phyloP scores from a whole-genome alignment of 2,113 vertebrate genomes.

The Papio anubis region DNA sequence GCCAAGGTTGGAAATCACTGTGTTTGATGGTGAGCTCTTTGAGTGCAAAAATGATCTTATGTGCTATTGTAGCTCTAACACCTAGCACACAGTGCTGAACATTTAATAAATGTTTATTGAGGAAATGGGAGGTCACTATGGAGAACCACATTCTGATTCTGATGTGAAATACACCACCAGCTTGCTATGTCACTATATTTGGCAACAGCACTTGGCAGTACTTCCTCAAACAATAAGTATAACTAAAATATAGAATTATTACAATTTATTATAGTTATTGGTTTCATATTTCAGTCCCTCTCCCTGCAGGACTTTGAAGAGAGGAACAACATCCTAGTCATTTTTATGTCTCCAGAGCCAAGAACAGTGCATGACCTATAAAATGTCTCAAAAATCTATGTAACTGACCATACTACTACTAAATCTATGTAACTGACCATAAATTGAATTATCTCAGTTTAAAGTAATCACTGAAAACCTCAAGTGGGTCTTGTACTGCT shows the following conservation, averaged over 20 bases:
- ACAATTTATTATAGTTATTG: conserved; percentile 61
- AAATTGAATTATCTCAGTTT: conserved; percentile 8
- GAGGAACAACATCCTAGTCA: background rate
- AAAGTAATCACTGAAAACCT: conserved; percentile 23
- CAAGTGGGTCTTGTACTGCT: background rate
- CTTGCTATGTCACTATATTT: conserved; percentile 39
- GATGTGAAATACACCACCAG: background rate
- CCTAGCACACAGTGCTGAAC: background rate
- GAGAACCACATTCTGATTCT: background rate
- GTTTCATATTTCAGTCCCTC: conserved; percentile 48
- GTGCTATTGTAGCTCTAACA: background rate
- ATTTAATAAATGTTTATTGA: background rate
- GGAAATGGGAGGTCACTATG: background rate
- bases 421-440: conserved; percentile 43
- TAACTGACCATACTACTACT: conserved; percentile 11
- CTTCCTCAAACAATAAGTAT: conserved; percentile 64
- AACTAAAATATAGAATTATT: conserved; percentile 63
- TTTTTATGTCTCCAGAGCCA: conserved; percentile 31
- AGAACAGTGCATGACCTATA: background rate
- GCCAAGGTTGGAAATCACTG: background rate
- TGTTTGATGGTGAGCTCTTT: background rate
- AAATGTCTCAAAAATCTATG: conserved; percentile 34
- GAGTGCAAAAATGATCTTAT: background rate
- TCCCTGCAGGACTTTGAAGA: background rate
- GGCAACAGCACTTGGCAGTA: conserved; percentile 52